Evolutionary conservation across 2,113 vertebrate genomes (phyloP).

Genomic region (Cygnus atratus): DNA sequence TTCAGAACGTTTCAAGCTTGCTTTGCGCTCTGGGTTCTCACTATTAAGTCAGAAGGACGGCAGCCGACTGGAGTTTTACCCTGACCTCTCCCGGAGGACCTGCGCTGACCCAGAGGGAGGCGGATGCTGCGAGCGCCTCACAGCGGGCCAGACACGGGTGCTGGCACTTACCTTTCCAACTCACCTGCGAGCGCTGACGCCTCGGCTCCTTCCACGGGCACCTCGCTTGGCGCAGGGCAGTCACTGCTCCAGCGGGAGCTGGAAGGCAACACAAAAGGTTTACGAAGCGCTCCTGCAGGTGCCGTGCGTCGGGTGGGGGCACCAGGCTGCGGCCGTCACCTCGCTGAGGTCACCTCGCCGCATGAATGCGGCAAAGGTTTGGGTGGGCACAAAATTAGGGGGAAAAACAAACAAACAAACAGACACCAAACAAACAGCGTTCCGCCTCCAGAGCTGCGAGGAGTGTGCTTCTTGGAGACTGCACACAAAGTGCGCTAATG

Average conservation of each 20-base stretch:
- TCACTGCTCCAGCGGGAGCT: background rate
- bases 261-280: background rate
- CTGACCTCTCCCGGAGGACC: no score
- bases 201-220: background rate
- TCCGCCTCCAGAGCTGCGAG: background rate
- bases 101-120: background rate
- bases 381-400: fast-evolving
- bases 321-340: background rate
- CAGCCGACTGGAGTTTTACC: background rate
- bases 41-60: fast-evolving
- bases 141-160: background rate
- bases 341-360: background rate
- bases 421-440: background rate
- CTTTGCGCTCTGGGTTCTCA: background rate
- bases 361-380: background rate
- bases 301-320: background rate
- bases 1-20: background rate
- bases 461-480: fast-evolving
- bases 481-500: background rate
- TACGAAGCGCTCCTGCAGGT: background rate
- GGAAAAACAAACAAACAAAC: no score
- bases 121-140: background rate
- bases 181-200: background rate
- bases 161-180: conserved; percentile 40
- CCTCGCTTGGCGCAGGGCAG: background rate